Conservation (phyloP, 1,140 invertebrate genomes). For the Brachystomella parvula region DNA sequence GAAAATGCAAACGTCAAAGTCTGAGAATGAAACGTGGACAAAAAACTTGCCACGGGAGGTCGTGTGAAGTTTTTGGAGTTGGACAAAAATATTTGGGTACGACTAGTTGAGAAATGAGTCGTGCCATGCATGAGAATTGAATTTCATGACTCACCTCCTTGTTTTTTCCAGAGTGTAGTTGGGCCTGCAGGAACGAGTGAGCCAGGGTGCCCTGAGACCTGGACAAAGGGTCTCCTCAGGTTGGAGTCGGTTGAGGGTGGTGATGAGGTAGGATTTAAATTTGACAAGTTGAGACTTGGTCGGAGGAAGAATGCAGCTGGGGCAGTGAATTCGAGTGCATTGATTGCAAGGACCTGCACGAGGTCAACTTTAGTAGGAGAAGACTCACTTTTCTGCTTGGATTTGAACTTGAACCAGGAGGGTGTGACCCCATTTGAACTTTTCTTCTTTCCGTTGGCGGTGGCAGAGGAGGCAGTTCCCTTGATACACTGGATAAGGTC, state of each 20-base stretch:
- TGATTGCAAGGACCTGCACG: neutral
- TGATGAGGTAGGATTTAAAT: neutral
- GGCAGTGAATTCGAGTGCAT: neutral
- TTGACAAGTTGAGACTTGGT: neutral
- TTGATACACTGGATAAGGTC: constrained; percentile 5
- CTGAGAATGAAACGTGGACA: too few relatives aligned
- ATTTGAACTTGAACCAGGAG: constrained; percentile 7
- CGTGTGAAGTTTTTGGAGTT: too few relatives aligned
- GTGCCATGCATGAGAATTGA: too few relatives aligned
- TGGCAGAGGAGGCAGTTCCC: neutral
- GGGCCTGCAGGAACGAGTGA: constrained; percentile 2
- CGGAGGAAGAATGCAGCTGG: constrained; percentile 5
- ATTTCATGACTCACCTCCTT: neutral
- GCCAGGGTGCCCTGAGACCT: constrained; percentile 3
- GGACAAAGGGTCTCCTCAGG: neutral
- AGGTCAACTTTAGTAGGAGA: neutral
- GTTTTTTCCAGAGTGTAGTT: neutral
- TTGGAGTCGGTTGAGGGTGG: neutral
- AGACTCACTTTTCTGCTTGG: neutral
- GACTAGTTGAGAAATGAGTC: too few relatives aligned
- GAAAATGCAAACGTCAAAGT: too few relatives aligned
- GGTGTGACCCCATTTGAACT: neutral
- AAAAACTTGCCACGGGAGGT: too few relatives aligned
- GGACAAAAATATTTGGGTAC: too few relatives aligned
- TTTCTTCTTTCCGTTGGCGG: neutral